Evolutionary conservation across 2,113 vertebrate genomes (phyloP).

Genomic region (Corythoichthys haematopterus): DNA sequence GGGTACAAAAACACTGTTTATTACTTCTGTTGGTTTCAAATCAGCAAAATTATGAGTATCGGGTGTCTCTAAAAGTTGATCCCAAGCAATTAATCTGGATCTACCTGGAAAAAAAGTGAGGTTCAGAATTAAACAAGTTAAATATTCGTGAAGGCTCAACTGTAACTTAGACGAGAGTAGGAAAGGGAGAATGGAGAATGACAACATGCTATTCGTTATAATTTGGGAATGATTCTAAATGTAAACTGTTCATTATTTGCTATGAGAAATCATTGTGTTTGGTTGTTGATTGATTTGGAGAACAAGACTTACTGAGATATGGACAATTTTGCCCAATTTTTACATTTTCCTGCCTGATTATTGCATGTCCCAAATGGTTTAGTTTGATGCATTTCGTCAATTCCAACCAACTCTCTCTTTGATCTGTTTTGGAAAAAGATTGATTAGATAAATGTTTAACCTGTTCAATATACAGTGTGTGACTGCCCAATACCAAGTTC

Average conservation of each 20-base stretch:
- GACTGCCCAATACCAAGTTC: background rate
- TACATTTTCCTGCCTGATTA: background rate
- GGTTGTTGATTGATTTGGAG: too few species aligned
- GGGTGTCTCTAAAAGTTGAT: background rate
- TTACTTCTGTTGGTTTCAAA: background rate
- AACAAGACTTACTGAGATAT: too few species aligned
- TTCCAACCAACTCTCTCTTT: too few species aligned
- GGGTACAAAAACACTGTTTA: background rate
- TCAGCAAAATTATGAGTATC: background rate
- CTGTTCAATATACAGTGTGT: background rate
- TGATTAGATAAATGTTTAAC: background rate
- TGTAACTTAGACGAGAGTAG: background rate
- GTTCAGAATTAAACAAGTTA: background rate
- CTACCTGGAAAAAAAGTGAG: background rate
- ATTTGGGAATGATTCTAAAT: too few species aligned
- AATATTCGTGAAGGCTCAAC: too few species aligned
- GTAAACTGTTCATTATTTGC: too few species aligned
- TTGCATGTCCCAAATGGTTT: too few species aligned
- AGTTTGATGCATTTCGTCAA: too few species aligned
- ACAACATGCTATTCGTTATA: too few species aligned
- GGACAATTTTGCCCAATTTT: background rate
- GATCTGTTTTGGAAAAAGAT: too few species aligned
- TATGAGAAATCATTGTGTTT: too few species aligned
- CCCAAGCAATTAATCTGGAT: background rate
- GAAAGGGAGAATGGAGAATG: constrained; percentile 10